Evolutionary conservation across 92 coral and sea anemone genomes (phyloP).

Genomic region (Pocillopora meandrina): DNA sequence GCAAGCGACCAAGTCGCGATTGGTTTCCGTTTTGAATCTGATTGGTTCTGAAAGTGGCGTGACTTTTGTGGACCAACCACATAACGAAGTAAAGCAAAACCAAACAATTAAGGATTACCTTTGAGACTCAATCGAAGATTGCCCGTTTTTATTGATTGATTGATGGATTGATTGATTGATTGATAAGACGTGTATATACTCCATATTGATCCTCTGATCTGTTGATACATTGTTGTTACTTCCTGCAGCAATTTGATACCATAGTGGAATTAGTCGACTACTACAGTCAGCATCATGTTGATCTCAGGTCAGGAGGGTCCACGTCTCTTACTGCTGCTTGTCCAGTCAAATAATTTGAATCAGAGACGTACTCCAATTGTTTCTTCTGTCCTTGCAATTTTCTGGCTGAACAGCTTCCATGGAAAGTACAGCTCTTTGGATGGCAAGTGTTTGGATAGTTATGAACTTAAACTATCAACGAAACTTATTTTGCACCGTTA

Average conservation of each 20-base stretch:
- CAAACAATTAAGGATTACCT: too few species aligned
- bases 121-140: too few species aligned
- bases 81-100: too few species aligned
- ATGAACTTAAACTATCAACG: too few species aligned
- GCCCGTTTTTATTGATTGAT: too few species aligned
- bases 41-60: too few species aligned
- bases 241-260: slow-evolving; percentile 64
- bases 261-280: slow-evolving; percentile 61
- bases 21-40: too few species aligned
- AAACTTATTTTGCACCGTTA: too few species aligned
- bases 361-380: background rate
- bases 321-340: slow-evolving; percentile 70
- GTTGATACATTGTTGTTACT: background rate
- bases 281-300: slow-evolving; percentile 69
- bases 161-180: too few species aligned
- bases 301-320: slow-evolving; percentile 73
- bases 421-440: background rate
- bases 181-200: background rate
- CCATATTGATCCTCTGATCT: background rate
- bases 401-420: too few species aligned
- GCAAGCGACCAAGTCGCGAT: too few species aligned
- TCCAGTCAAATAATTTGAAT: slow-evolving; percentile 11
- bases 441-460: background rate
- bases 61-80: too few species aligned
- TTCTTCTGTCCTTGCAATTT: background rate